Base-by-base conservation (phyloP, 2,888 invertebrate genomes). In the Caenorhabditis doughertyi region DNA sequence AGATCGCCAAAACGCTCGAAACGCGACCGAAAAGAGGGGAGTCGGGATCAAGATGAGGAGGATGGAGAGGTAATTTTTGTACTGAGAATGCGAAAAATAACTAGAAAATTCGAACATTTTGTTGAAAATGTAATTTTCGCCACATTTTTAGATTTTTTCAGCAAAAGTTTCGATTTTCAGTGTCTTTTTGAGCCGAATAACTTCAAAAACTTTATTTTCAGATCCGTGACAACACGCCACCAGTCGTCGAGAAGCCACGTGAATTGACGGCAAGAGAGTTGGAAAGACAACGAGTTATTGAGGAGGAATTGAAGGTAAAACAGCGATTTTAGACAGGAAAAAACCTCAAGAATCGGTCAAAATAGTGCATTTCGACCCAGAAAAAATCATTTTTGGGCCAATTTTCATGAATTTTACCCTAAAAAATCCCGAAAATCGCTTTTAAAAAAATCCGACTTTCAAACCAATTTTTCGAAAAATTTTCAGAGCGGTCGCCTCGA, bases 231-330 rank as follows among this genome's bases (percentile, higher is more conserved):
- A 29, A 64, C 13, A 79, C 76, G 3, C 58, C 58, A 2, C 73
- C 68, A 16, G 32, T 27, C 1, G 35, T 23, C 0, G 77, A 68
- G 18, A 49, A 49, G n/a, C 83, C 81, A 11, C 79, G 77, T 1
- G 76, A 77, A 27, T 49, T 81, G 27, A 84, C 88, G 9, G 83
- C 81, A 7, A 80, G 86, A 23, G 87, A 88, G 68, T 35, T 86
- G 16, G 89, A 88, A 35, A 58, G 89, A 25, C 58, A 84, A 67
- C 49, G 83, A 44, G 76, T 84, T 8, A 70, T 86, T 39, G 80
- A 85, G 51, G 84, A 88, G 70, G 80, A 85, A 47, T 53, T 86
- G 62, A 60, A 53, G 68, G 71, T 72, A 55, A 55, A 29, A 23
- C n/a, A 18, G n/a, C 2, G 13, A 23, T 9, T 23, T 23, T 55